Base-by-base conservation (phyloP, 2,888 invertebrate species). In the Dryadula phaetusa region DNA sequence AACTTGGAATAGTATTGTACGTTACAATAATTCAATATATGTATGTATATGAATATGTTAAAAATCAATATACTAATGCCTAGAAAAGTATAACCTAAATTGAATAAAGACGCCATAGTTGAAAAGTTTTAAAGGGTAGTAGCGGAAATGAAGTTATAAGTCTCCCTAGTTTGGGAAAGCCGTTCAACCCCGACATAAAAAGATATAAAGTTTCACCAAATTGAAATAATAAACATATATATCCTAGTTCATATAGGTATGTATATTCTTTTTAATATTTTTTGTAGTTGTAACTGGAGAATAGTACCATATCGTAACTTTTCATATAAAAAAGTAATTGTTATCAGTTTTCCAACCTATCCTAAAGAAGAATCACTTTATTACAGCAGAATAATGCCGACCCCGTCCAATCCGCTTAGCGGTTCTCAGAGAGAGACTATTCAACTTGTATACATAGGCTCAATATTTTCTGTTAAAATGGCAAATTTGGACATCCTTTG, bases 401-500 rank as follows among this genome's bases (percentile, higher is more conserved):
- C 22, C 20, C 47, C 20, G 32, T 20, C 18, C 20, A 62, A 67
- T 49, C 56, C 28, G 32, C 47, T 46, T 47, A 67, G 34, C 37
- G 54, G n/a, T 49, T 47, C 62, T 67, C 34, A 37, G 18, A 12
- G 18, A 12, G 16, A 56, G 61, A 46, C 44, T 62, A 56, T 62
- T 67, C 49, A 32, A 49, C 40, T 67, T 47, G 40, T 49, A 37
- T 44, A 58, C 22, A 25, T 52, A 44, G 63, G 49, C 58, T 58
- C 22, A 52, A 67, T 58, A 58, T 44, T 63, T 67, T 25, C 28
- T 62, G 47, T 52, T 42, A 58, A 64, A 69, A 65, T 60, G 28
- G 60, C 60, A 62, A 63, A 66, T 64, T 70, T 65, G 20, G 34
- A 52, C 40, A 70, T 52, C 58, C 40, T 65, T 70, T 67, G 67